phyloP scores from a whole-genome alignment of 2,797 vertebrate genomes.

The Cryptoblepharus egeriae region DNA sequence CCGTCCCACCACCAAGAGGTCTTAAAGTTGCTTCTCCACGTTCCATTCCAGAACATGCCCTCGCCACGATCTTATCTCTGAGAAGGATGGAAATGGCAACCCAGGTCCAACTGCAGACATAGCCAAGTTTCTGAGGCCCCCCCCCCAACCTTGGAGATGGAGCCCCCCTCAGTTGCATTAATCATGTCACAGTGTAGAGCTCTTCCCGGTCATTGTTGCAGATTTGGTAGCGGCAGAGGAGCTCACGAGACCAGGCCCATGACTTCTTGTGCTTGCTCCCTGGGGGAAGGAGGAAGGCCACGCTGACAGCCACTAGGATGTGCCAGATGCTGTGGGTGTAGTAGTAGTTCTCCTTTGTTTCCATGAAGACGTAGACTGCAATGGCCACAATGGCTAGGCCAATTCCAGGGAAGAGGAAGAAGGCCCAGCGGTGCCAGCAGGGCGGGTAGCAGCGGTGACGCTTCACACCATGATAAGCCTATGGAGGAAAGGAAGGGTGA shows the following conservation, averaged over 20 bases:
- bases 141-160: too few relatives aligned
- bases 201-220: conserved; percentile 89
- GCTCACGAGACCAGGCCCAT: conserved; percentile 81
- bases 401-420: conserved; percentile 89
- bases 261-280: conserved; percentile 77
- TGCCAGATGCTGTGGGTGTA: conserved; percentile 98
- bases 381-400: conserved; percentile 85
- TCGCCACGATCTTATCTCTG: too few relatives aligned
- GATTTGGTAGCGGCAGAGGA: conserved; percentile 90
- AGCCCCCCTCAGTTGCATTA: too few relatives aligned
- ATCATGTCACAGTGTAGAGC: conserved; percentile 86
- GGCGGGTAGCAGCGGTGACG: conserved; percentile 89
- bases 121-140: not conserved
- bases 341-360: conserved; percentile 94
- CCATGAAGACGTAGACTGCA: conserved; percentile 87
- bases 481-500: conserved; percentile 1
- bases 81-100: too few relatives aligned
- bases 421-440: conserved; percentile 91
- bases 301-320: conserved; percentile 88
- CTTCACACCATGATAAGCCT: conserved; percentile 86
- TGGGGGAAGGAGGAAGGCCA: conserved; percentile 90
- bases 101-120: not conserved
- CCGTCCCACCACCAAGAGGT: not conserved
- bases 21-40: not conserved
- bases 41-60: not conserved